Percentiles rank a stretch among this genome's conserved stretches.
Conservation (phyloP, 2,797 vertebrate genomes). For the Kryptolebias ocellatus region DNA sequence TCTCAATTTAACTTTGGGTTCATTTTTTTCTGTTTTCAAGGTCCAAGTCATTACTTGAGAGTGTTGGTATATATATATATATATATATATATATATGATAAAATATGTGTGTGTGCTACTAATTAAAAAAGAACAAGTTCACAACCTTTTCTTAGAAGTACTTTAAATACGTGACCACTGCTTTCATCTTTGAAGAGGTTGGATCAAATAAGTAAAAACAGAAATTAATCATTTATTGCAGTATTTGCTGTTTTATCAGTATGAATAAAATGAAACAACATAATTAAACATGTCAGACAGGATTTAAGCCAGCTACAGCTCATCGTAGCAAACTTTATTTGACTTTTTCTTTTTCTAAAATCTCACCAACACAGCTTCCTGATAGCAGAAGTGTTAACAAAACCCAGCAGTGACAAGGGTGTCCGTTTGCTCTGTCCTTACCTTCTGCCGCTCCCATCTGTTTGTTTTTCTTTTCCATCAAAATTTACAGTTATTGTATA, state of each 20-base stretch:
- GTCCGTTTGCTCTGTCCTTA: conserved; percentile 61
- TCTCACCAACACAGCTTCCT: conserved; percentile 28
- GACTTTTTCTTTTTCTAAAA: conserved; percentile 7
- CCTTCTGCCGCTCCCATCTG: conserved; percentile 80
- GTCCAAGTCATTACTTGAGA: no score
- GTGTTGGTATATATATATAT: no score
- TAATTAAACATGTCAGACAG: not conserved
- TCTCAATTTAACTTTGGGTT: no score
- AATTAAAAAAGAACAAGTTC: no score
- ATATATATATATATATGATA: no score
- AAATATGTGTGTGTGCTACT: no score
- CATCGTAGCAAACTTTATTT: conserved; percentile 3
- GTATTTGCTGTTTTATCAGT: not conserved
- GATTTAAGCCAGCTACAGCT: not conserved
- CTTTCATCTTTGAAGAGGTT: no score
- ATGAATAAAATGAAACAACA: not conserved
- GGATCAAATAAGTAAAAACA: no score
- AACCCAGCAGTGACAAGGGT: conserved; percentile 47
- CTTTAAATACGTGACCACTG: no score
- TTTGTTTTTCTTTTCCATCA: conserved; percentile 45
- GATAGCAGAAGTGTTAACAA: conserved; percentile 22
- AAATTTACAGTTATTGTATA: conserved; percentile 64
- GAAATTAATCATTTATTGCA: not conserved
- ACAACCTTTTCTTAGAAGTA: no score
- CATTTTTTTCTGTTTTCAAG: no score